Base-by-base conservation (phyloP, 2,888 invertebrate genomes). In the Plemyria rubiginata region DNA sequence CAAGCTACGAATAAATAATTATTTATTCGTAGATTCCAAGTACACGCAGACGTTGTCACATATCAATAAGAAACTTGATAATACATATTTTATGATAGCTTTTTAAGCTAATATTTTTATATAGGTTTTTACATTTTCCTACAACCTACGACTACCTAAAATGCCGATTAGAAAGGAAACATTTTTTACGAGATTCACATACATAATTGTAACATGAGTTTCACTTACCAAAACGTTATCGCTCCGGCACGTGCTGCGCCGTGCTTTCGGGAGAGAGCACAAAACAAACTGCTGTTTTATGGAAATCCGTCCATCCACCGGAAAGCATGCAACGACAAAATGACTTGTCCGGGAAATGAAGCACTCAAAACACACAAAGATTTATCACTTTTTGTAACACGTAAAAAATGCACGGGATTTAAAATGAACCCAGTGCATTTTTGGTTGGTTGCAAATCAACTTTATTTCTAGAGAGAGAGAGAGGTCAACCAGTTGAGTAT, bases 321-420 rank as follows among this genome's bases (percentile, higher is more conserved):
- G 81, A 85, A 88, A 87, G 85, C 87, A 86, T 86, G 80, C 80
- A 74, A 84, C 89, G 91, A 92, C 92, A 92, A 91, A 92, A 83
- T 87, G 81, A 85, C 91, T 92, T 92, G 92, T 92, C 74, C 88
- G 85, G 92, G 92, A 92, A 86, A 79, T 80, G 84, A 80, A 80
- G 78, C 87, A 82, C 86, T 87, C 80, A 72, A 79, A 76, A 73
- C 70, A 74, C 65, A 76, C 75, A 67, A 70, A 80, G 78, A 86
- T 84, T 84, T 85, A 85, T 86, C 78, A 81, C 63, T 60, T 63
- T 79, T 79, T 77, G 32, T 52, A 55, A 50, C 54, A 60, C 54
- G 53, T 58, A 68, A 70, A 72, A 71, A 67, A 65, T 57, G 46
- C 58, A 54, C 52, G 55, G 53, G 62, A 48, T 53, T 46, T 55